A percentile compares a stretch with the other conserved stretches of the same genome.
Conservation (phyloP, 2,113 vertebrate species). For the Verasper variegatus region DNA sequence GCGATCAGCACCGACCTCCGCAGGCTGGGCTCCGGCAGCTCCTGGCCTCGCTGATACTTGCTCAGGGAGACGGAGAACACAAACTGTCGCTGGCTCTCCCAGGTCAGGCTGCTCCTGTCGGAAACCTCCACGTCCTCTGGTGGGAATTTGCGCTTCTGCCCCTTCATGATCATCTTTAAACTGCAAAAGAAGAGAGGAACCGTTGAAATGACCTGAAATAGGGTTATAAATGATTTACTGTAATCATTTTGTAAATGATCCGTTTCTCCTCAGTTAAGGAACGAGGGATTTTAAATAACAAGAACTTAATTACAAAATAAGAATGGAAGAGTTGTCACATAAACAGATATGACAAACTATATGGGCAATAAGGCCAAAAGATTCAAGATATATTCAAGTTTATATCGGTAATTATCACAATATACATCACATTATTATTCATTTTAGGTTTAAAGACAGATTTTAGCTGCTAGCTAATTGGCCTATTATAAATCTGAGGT, state of each 20-base stretch:
- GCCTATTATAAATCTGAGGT: no score
- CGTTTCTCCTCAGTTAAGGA: background rate
- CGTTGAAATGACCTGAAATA: background rate
- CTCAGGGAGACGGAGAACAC: slow-evolving; percentile 85
- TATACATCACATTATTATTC: no score
- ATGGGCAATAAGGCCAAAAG: no score
- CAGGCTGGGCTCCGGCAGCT: slow-evolving; percentile 82
- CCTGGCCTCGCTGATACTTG: slow-evolving; percentile 83
- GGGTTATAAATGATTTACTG: no score
- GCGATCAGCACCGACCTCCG: slow-evolving; percentile 84
- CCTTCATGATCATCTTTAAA: slow-evolving; percentile 80
- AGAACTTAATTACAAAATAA: background rate
- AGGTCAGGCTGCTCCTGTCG: slow-evolving; percentile 47
- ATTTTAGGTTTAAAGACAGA: no score
- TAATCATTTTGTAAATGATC: background rate
- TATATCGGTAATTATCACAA: no score
- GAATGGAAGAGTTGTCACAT: background rate
- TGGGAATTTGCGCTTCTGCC: slow-evolving; percentile 83
- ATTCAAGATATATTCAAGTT: no score
- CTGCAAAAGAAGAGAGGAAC: slow-evolving; percentile 39
- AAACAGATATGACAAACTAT: background rate
- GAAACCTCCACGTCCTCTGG: slow-evolving; percentile 57
- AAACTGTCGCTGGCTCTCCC: slow-evolving; percentile 83
- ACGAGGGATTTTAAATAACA: background rate
- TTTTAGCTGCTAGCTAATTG: no score